A percentile compares a stretch with the other conserved stretches of the same genome.
Conservation (phyloP, 1,140 invertebrate genomes). For the Anagrus nilaparvatae region DNA sequence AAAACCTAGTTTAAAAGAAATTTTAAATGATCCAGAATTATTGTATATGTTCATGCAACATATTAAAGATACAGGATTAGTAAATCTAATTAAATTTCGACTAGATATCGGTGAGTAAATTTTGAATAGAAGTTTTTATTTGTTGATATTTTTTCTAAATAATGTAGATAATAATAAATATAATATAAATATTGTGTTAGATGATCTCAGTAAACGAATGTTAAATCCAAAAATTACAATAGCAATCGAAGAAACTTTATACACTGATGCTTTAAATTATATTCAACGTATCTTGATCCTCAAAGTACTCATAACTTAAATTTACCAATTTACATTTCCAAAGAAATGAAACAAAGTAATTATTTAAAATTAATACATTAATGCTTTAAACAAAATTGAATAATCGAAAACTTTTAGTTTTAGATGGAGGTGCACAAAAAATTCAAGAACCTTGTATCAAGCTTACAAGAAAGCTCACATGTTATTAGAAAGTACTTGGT, state of each 20-base stretch:
- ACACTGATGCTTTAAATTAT: constrained; percentile 58
- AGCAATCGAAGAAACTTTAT: constrained; percentile 56
- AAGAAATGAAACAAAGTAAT: constrained; percentile 49
- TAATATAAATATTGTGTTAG: constrained; percentile 33
- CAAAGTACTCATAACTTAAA: constrained; percentile 54
- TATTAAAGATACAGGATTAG: constrained; percentile 64
- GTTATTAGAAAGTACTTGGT: constrained; percentile 61
- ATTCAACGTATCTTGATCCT: constrained; percentile 55
- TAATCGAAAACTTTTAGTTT: constrained; percentile 36
- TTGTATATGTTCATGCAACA: constrained; percentile 80
- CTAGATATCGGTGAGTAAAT: constrained; percentile 64
- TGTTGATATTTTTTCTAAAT: too few relatives aligned
- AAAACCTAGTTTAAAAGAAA: constrained; percentile 50
- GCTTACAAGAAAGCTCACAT: constrained; percentile 72
- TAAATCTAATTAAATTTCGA: constrained; percentile 76
- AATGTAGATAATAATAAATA: constrained; percentile 10
- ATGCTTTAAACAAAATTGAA: constrained; percentile 3
- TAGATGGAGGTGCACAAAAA: constrained; percentile 51
- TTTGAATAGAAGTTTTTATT: too few relatives aligned
- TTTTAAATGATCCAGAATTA: constrained; percentile 58
- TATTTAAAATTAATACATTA: not conserved
- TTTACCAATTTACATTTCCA: constrained; percentile 52
- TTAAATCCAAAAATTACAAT: constrained; percentile 64
- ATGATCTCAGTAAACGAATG: constrained; percentile 70
- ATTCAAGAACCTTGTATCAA: constrained; percentile 63